Base-by-base conservation (phyloP, 2,797 vertebrate species). In the Darevskia mixta region DNA sequence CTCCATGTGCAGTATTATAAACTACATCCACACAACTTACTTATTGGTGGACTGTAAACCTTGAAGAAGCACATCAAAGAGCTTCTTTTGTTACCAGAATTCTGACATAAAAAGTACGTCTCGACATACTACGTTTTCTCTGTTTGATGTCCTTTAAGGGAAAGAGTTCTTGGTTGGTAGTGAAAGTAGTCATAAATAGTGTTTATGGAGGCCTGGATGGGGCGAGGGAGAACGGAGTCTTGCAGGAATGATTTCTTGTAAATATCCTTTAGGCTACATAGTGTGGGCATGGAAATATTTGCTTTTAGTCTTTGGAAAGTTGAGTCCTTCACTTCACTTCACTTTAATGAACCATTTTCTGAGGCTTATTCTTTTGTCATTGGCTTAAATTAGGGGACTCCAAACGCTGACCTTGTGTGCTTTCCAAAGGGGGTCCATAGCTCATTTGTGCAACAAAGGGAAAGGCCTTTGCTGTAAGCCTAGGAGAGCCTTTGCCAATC, bases 31-130 rank as follows among this genome's bases (percentile, higher is more conserved):
- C 95, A 79, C 91, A 91, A 94, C 93, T 93, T 92, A 79, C 64
- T 69, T 95, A 89, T 83, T 95, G 92, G 92, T 85, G 49, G 91
- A 90, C 89, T 94, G 93, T 91, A 95, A 94, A 94, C 87, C 91
- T 89, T 83, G 89, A 96, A 94, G 88, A 91, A 86, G 88, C 93
- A 93, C 64, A 87, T 92, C 32, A 83, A 91, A 55, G n/a, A 88
- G 89, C 94, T 93, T 94, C 91, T 88, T 55, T 96, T 90, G 79
- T 94, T 90, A 92, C 94, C 94, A 92, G 92, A 94, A 93, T 78
- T 91, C 88, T 71, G 58, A 90, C 89, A 89, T 95, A 84, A 94
- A 95, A 96, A 94, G 79, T 82, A 92, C 86, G 92, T 73, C 79
- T 66, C 91, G 87, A 25, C 11, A 45, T 43, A 94, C 89, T 93